phyloP scores from a whole-genome alignment of 2,888 invertebrate species.

The Nycteola revayana region DNA sequence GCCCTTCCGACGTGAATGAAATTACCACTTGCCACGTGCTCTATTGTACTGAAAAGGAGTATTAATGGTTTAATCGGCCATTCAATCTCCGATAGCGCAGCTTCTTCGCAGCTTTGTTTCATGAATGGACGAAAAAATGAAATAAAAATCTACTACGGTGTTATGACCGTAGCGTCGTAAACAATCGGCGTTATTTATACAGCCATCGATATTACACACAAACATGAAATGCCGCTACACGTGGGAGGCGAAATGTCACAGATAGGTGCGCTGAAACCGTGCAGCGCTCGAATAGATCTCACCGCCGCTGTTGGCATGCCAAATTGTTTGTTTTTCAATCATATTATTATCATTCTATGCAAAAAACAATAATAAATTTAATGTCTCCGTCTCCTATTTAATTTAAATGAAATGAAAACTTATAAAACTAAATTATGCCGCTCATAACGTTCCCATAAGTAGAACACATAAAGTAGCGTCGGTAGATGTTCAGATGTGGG shows the following conservation, averaged over 20 bases:
- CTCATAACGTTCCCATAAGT: slow-evolving; percentile 16
- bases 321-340: no score
- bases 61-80: slow-evolving; percentile 70
- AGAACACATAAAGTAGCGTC: slow-evolving; percentile 16
- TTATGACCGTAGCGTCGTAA: slow-evolving; percentile 50
- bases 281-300: neutral
- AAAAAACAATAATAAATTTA: no score
- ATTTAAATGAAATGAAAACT: no score
- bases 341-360: no score
- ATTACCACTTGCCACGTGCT: slow-evolving; percentile 63
- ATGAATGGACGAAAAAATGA: slow-evolving; percentile 66
- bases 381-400: no score
- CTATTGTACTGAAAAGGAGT: slow-evolving; percentile 66
- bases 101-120: slow-evolving; percentile 59
- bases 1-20: slow-evolving; percentile 64
- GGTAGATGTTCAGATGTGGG: slow-evolving; percentile 31
- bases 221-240: slow-evolving; percentile 26
- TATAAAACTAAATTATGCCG: slow-evolving; percentile 9
- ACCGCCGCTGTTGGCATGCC: no score
- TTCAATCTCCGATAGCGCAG: slow-evolving; percentile 60
- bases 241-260: slow-evolving; percentile 29
- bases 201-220: slow-evolving; percentile 30
- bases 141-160: slow-evolving; percentile 51
- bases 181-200: slow-evolving; percentile 50
- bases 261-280: slow-evolving; percentile 13